Evolutionary conservation across 2,797 vertebrate genomes (phyloP), one percentile per base, ranked within the genome.

Genomic region (Podarcis siculus): DNA sequence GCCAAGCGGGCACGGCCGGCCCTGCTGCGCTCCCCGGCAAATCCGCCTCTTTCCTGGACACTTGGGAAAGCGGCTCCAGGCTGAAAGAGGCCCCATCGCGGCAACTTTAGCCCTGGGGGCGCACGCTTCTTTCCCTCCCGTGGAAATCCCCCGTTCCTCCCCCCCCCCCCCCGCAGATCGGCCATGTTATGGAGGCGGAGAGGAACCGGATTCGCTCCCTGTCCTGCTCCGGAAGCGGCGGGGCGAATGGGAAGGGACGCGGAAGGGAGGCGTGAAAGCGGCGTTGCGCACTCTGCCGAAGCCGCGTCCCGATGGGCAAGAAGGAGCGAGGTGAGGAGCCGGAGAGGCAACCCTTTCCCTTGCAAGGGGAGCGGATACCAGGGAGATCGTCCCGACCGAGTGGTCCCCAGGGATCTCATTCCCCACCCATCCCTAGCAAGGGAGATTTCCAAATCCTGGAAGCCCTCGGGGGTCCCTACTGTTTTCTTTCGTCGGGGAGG

Each of bases 281-380:
- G 89, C 86, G n/a, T 23, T 23, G 55, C 5, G 21, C 7, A 15
- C 5, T 13, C 7, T 10, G 32, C 25, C 1, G 32, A 30, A 37
- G 45, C 79, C 4, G 55, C 79, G 45, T 2, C 69, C 91, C 79
- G 67, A 94, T 95, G 95, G 94, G 95, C 87, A 94, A 75, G 93
- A 93, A 93, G 89, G 95, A 94, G 90, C 45, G 94, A 0, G 95
- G 95, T 94, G 93, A 88, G 93, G 30, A 15, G 27, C 19, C 17
- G 21, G 35, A 7, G 2, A 64, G 37, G 30, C 6, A 4, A 6
- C 39, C 32, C 19, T 79, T 49, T 6, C 35, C 35, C 9, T 27
- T 64, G 17, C 17, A 7, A 64, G 61, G 19, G 61, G 61, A 64
- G 61, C 17, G 17, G 61, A 64, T 5, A 6, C 10, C 12, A 30